Evolutionary conservation across 1,140 invertebrate species (phyloP).

Genomic region (Lysiphlebus fabarum): DNA sequence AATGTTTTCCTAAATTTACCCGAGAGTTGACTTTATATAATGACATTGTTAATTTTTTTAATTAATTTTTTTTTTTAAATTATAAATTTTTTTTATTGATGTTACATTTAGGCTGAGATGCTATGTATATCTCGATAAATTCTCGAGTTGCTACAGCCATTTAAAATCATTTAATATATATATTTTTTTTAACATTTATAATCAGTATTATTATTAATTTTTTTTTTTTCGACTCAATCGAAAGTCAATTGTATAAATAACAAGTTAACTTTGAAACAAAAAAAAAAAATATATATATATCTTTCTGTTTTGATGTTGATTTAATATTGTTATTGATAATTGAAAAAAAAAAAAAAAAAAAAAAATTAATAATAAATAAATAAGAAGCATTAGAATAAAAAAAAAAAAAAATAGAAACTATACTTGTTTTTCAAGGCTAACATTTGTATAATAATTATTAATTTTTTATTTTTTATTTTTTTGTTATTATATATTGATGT

Average conservation of each 20-base stretch:
- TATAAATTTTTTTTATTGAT: constrained; percentile 8
- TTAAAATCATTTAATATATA: too few relatives aligned
- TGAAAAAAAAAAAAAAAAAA: not conserved
- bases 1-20: not conserved
- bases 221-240: constrained; percentile 5
- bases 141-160: constrained; percentile 21
- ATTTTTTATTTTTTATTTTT: too few relatives aligned
- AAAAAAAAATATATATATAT: not conserved
- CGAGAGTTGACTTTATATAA: not conserved
- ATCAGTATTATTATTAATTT: constrained; percentile 4
- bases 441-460: too few relatives aligned
- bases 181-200: too few relatives aligned
- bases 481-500: too few relatives aligned
- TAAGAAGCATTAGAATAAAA: not conserved
- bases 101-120: constrained; percentile 10
- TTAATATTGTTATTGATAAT: constrained; percentile 7
- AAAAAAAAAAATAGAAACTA: too few relatives aligned
- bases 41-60: too few relatives aligned
- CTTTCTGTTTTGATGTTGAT: not conserved
- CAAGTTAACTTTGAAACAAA: not conserved
- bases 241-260: not conserved
- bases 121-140: constrained; percentile 15
- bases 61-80: not conserved
- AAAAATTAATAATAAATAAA: constrained; percentile 4
- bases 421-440: too few relatives aligned